Evolutionary conservation across 1,140 invertebrate species (phyloP), one percentile per base, ranked within the genome.

Genomic region (Pachypsylla venusta): DNA sequence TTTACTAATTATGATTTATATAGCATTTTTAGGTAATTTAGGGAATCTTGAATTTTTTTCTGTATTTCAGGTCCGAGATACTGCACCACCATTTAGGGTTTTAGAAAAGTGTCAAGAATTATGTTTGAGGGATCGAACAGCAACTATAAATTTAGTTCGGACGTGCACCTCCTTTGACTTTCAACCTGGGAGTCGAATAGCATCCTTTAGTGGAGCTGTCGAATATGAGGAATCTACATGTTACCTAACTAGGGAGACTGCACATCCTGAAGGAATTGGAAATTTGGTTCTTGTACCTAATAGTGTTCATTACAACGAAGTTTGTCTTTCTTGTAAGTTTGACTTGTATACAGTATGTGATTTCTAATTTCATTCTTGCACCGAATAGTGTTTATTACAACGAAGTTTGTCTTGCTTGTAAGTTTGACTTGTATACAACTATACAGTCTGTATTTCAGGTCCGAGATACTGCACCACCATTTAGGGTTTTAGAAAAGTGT

Each of bases 221-320:
- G 87, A 91, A 67, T 93, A 91, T 66, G 89, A 92, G 68, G 87
- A 92, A 68, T 91, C 87, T 10, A 85, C 82, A n/a, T 93, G 90
- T 68, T 89, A 88, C 69, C 69, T 93, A 57, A 89, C 88, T 5
- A 76, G 84, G 10, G 88, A 92, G 69, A 85, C 88, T 67, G 77
- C 85, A 65, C 80, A 81, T 53, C 88, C 88, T 0, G 88, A 92
- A 71, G 89, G 89, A 16, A 85, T 88, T 25, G 88, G 87, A 19
- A 86, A 82, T 61, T 75, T 92, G 1, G 87, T 91, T 76, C 76
- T 88, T 55, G 84, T 89, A 3, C 86, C 86, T 1, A 87, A 90
- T 64, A 86, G 85, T 67, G 82, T 90, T 4, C 88, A 92, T 69
- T 92, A 91, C 66, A 87, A 85, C 16, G 88, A 93, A 79, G 83